Conservation (phyloP, 2,113 vertebrate species). For the Gallinago media region DNA sequence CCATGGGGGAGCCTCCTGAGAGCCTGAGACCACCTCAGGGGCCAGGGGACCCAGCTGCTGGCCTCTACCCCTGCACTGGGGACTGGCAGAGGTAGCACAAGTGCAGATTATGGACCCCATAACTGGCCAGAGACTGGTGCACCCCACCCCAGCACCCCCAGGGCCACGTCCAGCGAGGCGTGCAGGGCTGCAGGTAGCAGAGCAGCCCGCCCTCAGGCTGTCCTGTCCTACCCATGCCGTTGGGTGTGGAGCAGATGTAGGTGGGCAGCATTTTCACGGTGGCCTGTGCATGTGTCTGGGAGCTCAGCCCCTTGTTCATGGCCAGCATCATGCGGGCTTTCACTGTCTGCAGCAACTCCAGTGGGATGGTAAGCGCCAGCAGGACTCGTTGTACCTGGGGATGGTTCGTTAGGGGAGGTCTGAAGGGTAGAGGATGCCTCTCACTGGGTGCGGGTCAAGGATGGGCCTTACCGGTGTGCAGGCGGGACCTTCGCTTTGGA, state of each 20-base stretch:
- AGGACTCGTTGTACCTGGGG: conserved; percentile 77
- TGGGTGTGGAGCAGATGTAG: conserved; percentile 82
- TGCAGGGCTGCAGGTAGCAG: accelerated
- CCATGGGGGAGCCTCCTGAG: not conserved
- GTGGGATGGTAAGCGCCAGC: conserved; percentile 67
- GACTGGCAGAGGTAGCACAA: not conserved
- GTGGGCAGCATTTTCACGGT: conserved; percentile 86
- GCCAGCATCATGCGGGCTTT: conserved; percentile 73
- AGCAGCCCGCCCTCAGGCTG: not conserved
- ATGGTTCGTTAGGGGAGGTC: not conserved
- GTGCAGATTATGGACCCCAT: not conserved
- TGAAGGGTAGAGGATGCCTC: not conserved
- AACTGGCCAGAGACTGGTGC: not conserved
- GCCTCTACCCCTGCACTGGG: not conserved
- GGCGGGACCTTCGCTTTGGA: accelerated
- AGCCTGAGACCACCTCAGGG: not conserved
- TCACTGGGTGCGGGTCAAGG: accelerated
- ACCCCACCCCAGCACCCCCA: not conserved
- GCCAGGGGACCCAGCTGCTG: not conserved
- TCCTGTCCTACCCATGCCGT: conserved; percentile 82
- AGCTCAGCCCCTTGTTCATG: conserved; percentile 76
- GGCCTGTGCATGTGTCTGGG: conserved; percentile 45
- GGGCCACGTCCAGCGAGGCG: accelerated
- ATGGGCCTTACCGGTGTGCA: not conserved
- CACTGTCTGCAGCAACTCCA: conserved; percentile 70